phyloP scores from a whole-genome alignment of 2,888 invertebrate species.

The Chalcosyrphus nemorum region DNA sequence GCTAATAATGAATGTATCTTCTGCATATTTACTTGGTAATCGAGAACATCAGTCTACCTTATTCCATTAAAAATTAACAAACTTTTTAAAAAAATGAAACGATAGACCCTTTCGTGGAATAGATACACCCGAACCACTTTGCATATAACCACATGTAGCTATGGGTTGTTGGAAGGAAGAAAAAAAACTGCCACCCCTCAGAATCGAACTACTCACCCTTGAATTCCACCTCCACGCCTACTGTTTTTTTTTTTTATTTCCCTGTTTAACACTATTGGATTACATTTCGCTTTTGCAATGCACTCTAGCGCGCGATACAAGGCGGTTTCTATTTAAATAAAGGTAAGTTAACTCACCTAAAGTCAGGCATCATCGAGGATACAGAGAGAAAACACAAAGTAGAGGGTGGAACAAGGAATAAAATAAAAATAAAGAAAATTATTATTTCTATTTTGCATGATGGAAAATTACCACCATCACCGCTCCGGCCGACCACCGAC shows the following conservation, averaged over 20 bases:
- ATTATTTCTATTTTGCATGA: conserved; percentile 72
- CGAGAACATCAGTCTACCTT: conserved; percentile 52
- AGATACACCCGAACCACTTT: conserved; percentile 11
- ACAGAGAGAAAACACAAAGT: background rate
- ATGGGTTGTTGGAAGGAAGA: conserved; percentile 15
- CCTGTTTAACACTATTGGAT: conserved; percentile 65
- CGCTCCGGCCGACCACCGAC: conserved; percentile 33
- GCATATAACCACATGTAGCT: conserved; percentile 15
- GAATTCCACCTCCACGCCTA: conserved; percentile 48
- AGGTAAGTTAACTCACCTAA: conserved; percentile 64
- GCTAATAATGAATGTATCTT: conserved; percentile 19
- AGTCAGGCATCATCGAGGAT: conserved; percentile 40
- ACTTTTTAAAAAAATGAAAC: conserved; percentile 26
- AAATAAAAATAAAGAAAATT: conserved; percentile 71
- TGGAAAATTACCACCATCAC: conserved; percentile 64
- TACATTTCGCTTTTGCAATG: conserved; percentile 55
- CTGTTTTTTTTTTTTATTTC: conserved; percentile 17
- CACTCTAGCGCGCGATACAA: conserved; percentile 59
- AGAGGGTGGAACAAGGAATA: conserved; percentile 44
- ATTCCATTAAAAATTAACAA: conserved; percentile 73
- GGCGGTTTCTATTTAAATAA: conserved; percentile 62
- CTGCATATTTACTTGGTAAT: conserved; percentile 59
- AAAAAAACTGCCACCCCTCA: conserved; percentile 44
- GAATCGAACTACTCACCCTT: conserved; percentile 16
- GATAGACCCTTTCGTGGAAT: conserved; percentile 12